Base-by-base conservation (phyloP, 2,888 invertebrate species). In the Steinernema carpocapsae region DNA sequence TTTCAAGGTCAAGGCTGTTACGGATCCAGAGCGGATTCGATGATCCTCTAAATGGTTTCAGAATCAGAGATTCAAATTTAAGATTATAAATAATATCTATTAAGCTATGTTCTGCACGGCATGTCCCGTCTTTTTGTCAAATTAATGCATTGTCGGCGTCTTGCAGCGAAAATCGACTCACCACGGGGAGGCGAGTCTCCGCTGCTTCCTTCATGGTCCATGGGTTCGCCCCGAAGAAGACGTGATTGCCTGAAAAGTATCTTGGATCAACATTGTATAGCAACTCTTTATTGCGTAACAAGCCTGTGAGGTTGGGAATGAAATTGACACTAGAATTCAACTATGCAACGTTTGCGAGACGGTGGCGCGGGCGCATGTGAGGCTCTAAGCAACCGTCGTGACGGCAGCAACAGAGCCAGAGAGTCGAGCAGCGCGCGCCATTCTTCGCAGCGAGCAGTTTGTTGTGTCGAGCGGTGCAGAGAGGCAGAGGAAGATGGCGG, bases 1-100 rank as follows among this genome's bases (percentile, higher is more conserved):
- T 32, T 64, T 64, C 2, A 64, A 29, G 32, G 64, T 32, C 64
- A 32, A 32, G 32, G 64, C 64, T 64, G 64, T 32, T 17, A 26
- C 24, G 17, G 64, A 64, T 4, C 64, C 64, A 6, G 64, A 32
- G 2, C 64, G 64, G 10, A 32, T 2, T 6, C 64, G 64, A 7
- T 64, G 64, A 3, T 32, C 64, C 3, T 37, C 37, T 37, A n/a
- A n/a, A 43, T 43, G 10, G 43, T 14, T 14, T 43, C 43, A 12
- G 43, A 43, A 43, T 7, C 7, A 43, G 43, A n/a, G n/a, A n/a
- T n/a, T n/a, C n/a, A n/a, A n/a, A n/a, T n/a, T n/a, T n/a, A n/a
- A n/a, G n/a, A n/a, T n/a, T n/a, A n/a, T n/a, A n/a, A n/a, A n/a
- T n/a, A n/a, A n/a, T n/a, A n/a, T n/a, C n/a, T n/a, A n/a, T n/a